Percentiles rank a stretch among this genome's conserved stretches.
Conservation (phyloP, 2,888 invertebrate genomes). For the Acleris holmiana region DNA sequence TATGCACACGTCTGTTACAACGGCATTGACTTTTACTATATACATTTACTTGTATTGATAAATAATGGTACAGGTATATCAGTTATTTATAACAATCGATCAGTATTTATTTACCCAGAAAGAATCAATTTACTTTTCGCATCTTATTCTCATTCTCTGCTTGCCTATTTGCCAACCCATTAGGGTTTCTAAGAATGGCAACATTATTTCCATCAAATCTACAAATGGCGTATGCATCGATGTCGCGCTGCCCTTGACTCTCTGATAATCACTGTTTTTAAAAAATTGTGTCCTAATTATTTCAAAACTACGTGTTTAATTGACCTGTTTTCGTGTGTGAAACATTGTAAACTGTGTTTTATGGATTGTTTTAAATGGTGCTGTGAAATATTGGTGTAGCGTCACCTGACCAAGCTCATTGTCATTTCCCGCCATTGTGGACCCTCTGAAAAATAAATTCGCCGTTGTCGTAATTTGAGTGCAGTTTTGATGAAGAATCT, state of each 20-base stretch:
- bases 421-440: constrained; percentile 86
- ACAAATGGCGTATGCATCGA: constrained; percentile 64
- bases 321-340: constrained; percentile 45
- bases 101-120: too few species aligned
- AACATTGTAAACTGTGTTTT: constrained; percentile 53
- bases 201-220: constrained; percentile 28
- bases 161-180: background rate
- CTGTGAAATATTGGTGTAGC: constrained; percentile 68
- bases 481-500: constrained; percentile 63
- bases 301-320: constrained; percentile 47
- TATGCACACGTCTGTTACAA: too few species aligned
- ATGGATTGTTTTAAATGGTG: constrained; percentile 44
- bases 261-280: constrained; percentile 73
- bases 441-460: constrained; percentile 62
- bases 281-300: constrained; percentile 55
- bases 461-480: constrained; percentile 48
- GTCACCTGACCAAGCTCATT: constrained; percentile 84
- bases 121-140: too few species aligned
- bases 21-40: too few species aligned
- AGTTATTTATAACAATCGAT: too few species aligned
- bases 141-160: background rate
- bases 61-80: too few species aligned
- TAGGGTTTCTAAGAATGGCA: constrained; percentile 13
- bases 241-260: constrained; percentile 80
- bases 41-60: too few species aligned